A percentile compares a stretch with the other conserved stretches of the same genome.
phyloP scores from a whole-genome alignment of 1,140 invertebrate genomes.

The Schlechtendalia chinensis region DNA sequence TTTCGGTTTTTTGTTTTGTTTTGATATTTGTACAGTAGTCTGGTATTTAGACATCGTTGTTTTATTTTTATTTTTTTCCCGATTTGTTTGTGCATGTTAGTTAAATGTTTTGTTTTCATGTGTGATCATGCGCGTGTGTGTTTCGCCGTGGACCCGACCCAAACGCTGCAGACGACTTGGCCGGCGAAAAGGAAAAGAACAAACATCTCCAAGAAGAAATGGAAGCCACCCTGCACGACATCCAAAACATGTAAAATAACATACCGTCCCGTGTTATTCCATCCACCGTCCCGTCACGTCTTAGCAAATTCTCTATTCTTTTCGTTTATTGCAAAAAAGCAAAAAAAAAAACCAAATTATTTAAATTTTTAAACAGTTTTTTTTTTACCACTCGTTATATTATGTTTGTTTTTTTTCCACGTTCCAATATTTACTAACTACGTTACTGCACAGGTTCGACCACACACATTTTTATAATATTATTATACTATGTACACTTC shows the following conservation, averaged over 20 bases:
- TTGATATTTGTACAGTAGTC: not conserved
- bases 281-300: not conserved
- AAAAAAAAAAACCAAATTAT: no score
- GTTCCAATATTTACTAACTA: conserved; percentile 34
- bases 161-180: conserved; percentile 90
- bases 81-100: conserved; percentile 51
- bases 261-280: conserved; percentile 13
- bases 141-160: conserved; percentile 27
- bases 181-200: conserved; percentile 92
- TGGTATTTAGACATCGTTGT: conserved; percentile 17
- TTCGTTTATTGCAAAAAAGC: no score
- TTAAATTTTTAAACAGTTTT: conserved; percentile 26
- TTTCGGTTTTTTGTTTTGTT: not conserved
- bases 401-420: conserved; percentile 36
- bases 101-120: conserved; percentile 52
- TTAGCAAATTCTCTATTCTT: conserved; percentile 34
- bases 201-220: conserved; percentile 96
- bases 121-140: conserved; percentile 51
- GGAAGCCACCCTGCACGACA: conserved; percentile 97
- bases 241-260: conserved; percentile 92
- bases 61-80: conserved; percentile 40
- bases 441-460: conserved; percentile 43
- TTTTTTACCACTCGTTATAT: conserved; percentile 23
- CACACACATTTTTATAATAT: conserved; percentile 25
- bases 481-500: not conserved